A percentile compares a stretch with the other conserved stretches of the same genome.
Evolutionary conservation across 2,797 vertebrate species (phyloP).

Genomic region (Melanotaenia boesemani): DNA sequence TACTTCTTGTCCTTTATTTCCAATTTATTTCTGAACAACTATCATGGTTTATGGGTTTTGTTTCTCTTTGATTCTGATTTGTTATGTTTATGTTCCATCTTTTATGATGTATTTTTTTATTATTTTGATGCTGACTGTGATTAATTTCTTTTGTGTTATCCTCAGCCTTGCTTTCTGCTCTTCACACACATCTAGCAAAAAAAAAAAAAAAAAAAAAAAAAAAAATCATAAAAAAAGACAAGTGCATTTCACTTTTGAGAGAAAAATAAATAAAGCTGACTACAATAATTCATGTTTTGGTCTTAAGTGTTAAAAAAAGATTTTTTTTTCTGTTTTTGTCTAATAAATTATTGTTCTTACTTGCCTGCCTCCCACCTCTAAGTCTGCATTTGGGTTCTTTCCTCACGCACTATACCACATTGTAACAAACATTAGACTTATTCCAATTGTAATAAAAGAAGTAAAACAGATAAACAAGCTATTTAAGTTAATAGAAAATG

Average conservation of each 20-base stretch:
- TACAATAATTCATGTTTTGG: not conserved
- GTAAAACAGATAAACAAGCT: too few species aligned
- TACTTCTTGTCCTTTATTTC: not conserved
- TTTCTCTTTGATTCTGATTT: not conserved
- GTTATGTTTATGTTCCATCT: not conserved
- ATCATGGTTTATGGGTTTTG: not conserved
- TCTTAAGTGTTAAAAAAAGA: not conserved
- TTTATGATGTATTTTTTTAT: not conserved
- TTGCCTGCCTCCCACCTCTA: not conserved
- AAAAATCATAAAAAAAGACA: too few species aligned
- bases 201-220: too few species aligned
- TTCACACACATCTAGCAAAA: too few species aligned
- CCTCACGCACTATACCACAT: too few species aligned
- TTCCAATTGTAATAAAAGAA: too few species aligned
- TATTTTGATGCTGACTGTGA: not conserved
- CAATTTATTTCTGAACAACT: constrained; percentile 4
- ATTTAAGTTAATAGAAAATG: too few species aligned
- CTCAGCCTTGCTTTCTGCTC: too few species aligned
- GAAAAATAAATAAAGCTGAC: too few species aligned
- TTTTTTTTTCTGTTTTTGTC: not conserved
- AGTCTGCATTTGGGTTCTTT: not conserved
- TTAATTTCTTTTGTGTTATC: not conserved
- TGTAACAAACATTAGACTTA: too few species aligned
- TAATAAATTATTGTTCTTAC: too few species aligned
- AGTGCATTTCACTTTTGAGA: too few species aligned